Conservation (phyloP, 2,888 invertebrate species). For the Hartigia nigra region DNA sequence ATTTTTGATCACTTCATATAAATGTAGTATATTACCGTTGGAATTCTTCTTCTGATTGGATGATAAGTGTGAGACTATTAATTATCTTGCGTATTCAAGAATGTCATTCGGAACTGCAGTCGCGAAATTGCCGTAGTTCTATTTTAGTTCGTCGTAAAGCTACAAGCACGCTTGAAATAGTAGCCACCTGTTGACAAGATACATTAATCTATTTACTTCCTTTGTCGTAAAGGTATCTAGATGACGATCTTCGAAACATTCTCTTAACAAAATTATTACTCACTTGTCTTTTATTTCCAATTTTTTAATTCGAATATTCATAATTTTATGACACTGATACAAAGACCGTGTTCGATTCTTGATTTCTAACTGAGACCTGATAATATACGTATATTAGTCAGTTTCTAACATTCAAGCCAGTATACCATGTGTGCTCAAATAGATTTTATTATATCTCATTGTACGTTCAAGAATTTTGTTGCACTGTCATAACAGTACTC, state of each 20-base stretch:
- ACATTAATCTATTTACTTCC: constrained; percentile 62
- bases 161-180: constrained; percentile 60
- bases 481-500: background rate
- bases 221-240: constrained; percentile 55
- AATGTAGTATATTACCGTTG: background rate
- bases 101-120: background rate
- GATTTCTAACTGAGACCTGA: background rate
- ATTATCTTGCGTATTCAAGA: background rate
- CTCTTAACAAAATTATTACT: background rate
- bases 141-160: constrained; percentile 57
- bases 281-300: background rate
- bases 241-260: constrained; percentile 37
- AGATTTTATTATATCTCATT: background rate
- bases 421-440: background rate
- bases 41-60: background rate
- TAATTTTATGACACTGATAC: too few species aligned
- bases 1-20: background rate
- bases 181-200: constrained; percentile 64
- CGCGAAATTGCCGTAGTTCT: constrained; percentile 36
- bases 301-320: background rate
- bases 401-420: background rate
- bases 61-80: background rate
- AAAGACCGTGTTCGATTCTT: background rate
- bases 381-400: background rate
- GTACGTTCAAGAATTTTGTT: background rate